Base-by-base conservation (phyloP, 2,797 vertebrate genomes). In the Myoxocephalus aenaeus region DNA sequence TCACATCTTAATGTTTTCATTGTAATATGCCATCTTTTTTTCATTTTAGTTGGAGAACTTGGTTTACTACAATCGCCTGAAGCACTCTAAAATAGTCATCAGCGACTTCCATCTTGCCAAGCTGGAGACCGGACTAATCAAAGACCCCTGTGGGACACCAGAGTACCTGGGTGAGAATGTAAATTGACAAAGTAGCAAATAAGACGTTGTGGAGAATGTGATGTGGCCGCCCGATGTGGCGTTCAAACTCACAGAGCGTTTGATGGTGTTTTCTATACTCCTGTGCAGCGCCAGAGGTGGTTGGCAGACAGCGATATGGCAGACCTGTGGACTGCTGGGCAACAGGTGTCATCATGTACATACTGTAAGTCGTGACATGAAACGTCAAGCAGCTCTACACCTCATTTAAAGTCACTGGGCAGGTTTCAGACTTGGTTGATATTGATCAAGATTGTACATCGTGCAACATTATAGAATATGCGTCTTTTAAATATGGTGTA, bases 31-130 rank as follows among this genome's bases (percentile, higher is more conserved):
- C 22, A 10, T 72, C 40, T 56, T 17, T 14, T 42, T 1, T 77
- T 67, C n/a, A n/a, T 70, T 67, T 42, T n/a, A 99, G 98, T 88
- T 99, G 95, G 98, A 99, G 93, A 99, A 99, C 92, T 92, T 99
- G 91, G 96, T 99, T 78, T 99, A 99, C 91, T 99, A 96, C 89
- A 99, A 99, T 86, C 97, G 98, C 48, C 93, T 99, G 93, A 99
- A 99, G 94, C 97, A 99, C 91, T 99, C 98, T 7, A 99, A 99
- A 96, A 99, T 99, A 0, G 98, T 99, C 89, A 99, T 99, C 93
- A 99, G 98, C 0, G 98, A 99, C 93, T 99, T 99, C 92, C 98
- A 99, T 78, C 93, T 99, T 86, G 98, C 98, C 84, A 98, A 99
- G 94, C 87, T 99, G 88, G 97, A 99, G 94, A 99, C 97, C 0